Percentiles rank a stretch among this genome's conserved stretches.
phyloP scores from a whole-genome alignment of 2,797 vertebrate genomes.

The Arctocebus calabarensis region DNA sequence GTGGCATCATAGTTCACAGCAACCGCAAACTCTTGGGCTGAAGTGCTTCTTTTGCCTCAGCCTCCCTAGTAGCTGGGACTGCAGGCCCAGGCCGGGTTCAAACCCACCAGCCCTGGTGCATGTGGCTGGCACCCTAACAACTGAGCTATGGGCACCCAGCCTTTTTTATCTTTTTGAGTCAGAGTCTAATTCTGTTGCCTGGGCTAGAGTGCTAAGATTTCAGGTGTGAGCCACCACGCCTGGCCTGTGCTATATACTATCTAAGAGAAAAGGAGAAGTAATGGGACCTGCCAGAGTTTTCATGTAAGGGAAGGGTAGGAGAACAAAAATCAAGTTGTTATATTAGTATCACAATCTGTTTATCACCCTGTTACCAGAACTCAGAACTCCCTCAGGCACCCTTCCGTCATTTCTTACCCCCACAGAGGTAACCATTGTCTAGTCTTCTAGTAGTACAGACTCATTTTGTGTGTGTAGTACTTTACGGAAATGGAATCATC shows the following conservation, averaged over 20 bases:
- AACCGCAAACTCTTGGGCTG: no score
- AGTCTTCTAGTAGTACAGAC: neutral
- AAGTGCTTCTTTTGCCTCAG: no score
- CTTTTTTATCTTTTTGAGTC: no score
- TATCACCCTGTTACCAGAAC: neutral
- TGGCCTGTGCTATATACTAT: neutral
- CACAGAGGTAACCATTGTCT: neutral
- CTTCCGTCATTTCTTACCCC: neutral
- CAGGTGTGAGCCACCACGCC: no score
- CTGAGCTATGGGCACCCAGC: no score
- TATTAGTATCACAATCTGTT: neutral
- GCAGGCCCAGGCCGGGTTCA: no score
- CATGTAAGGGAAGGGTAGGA: neutral
- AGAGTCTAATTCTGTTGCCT: no score
- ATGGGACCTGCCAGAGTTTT: neutral
- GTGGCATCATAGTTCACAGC: no score
- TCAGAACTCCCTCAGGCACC: neutral
- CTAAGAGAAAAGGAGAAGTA: conserved; percentile 1
- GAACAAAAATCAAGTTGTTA: neutral
- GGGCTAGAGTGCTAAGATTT: no score
- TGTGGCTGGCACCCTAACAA: no score
- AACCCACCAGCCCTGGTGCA: no score
- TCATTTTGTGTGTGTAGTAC: neutral
- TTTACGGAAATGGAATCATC: neutral
- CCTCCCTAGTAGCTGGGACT: no score